Base-by-base conservation (phyloP, 2,113 vertebrate genomes). In the Seriola aureovittata region DNA sequence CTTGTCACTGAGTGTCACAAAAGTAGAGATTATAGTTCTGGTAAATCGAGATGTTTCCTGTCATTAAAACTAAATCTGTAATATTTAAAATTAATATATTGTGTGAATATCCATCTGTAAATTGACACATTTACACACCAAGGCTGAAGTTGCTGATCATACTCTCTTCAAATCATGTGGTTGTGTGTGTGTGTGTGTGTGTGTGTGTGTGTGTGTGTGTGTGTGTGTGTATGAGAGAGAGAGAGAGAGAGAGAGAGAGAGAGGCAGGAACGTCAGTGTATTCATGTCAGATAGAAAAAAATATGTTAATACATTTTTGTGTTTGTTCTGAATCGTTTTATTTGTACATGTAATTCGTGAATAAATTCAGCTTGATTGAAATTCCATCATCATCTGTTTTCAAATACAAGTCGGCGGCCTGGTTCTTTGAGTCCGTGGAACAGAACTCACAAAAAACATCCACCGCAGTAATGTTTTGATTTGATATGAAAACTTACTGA, bases 311-410 rank as follows among this genome's bases (percentile, higher is more conserved):
- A 38, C 36, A 60, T 50, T 52, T 81, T 2, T 29, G 4, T 75
- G 16, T 81, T n/a, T 17, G 14, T n/a, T 76, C 8, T 68, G 23
- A 75, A 40, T 60, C 1, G 21, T 57, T 60, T 74, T 44, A 21
- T 63, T 25, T 59, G 12, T 23, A n/a, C 3, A 70, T 57, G 4
- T 5, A 16, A 17, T 19, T 71, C 14, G 48, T 75, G 3, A 88
- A 85, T 85, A 74, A 71, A 85, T 23, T 74, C 0, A 0, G 19
- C 62, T 44, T 55, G 23, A 78, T 42, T 59, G 8, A 29, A 68
- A 17, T 58, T 21, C 7, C 19, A n/a, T 52, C 1, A 46, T 58
- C 16, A 29, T 21, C 32, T 5, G 71, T 60, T 57, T 29, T 65
- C 8, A 21, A 19, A 64, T 7, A 23, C 7, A 32, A n/a, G 14